A percentile compares a stretch with the other conserved stretches of the same genome.
These are phyloP conservation scores for Catharus ustulatus DNA, from an alignment of 2,797 vertebrate genomes.

Conservation along the genomic window DNA sequence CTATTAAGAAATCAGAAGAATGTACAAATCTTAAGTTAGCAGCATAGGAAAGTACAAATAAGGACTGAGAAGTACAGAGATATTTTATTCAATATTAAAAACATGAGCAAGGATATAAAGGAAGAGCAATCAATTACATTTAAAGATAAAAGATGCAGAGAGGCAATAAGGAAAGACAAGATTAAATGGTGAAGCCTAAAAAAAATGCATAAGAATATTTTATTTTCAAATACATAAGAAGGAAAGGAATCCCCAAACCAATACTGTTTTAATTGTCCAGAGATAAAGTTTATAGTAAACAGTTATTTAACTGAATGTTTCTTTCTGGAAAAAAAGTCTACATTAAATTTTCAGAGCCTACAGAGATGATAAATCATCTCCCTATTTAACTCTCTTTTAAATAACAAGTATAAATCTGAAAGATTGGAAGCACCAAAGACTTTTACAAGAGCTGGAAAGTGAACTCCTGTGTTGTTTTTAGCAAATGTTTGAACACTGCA, in stretches of 20 bases:
- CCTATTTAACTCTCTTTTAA: not conserved
- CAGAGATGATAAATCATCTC: not conserved
- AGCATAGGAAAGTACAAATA: not conserved
- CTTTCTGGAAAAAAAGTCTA: not conserved
- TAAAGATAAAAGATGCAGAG: not conserved
- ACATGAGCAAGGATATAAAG: not conserved
- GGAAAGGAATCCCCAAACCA: not conserved
- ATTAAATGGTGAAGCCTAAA: not conserved
- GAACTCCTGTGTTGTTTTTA: not conserved
- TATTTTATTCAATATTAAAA: not conserved
- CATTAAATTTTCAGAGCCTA: not conserved
- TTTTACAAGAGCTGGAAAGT: not conserved
- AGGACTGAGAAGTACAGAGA: not conserved
- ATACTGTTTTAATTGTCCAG: not conserved
- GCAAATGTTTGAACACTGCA: not conserved
- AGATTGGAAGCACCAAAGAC: not conserved
- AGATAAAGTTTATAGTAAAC: not conserved
- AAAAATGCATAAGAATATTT: not conserved
- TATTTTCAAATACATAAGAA: not conserved
- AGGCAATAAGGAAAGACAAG: not conserved
- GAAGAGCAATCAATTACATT: not conserved
- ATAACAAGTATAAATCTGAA: not conserved
- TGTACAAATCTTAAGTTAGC: not conserved
- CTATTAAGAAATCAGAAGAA: not conserved
- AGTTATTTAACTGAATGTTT: not conserved